These are phyloP conservation scores for Pelusios castaneus DNA, from an alignment of 2,113 vertebrate species.

Conservation along the genomic window DNA sequence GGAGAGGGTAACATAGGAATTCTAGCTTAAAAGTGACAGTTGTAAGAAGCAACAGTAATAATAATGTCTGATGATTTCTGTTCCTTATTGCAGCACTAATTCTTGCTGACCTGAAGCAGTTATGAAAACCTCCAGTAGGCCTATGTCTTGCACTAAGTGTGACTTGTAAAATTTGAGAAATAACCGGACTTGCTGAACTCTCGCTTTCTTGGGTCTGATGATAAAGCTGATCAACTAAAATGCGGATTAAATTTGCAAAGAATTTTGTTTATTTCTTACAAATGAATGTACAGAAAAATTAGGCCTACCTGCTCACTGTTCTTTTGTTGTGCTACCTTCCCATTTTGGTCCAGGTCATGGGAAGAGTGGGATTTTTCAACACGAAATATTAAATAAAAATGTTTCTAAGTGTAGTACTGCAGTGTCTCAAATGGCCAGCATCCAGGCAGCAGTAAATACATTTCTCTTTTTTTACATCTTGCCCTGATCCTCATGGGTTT, in stretches of 20 bases:
- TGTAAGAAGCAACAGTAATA: not conserved
- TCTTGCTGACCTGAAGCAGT: not conserved
- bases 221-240: not conserved
- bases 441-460: not conserved
- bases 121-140: not conserved
- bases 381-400: constrained; percentile 13
- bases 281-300: not conserved
- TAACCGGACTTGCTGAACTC: not conserved
- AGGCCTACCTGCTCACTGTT: not conserved
- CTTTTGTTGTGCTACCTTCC: not conserved
- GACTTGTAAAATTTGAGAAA: not conserved
- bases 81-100: not conserved
- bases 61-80: not conserved
- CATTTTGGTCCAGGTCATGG: not conserved
- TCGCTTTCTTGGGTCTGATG: not conserved
- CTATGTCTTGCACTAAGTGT: not conserved
- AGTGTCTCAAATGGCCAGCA: not conserved
- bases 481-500: not conserved
- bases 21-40: not conserved
- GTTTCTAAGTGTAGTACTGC: not conserved
- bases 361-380: not conserved
- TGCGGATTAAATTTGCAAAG: not conserved
- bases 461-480: not conserved
- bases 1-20: not conserved
- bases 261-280: not conserved